Evolutionary conservation across 2,797 vertebrate genomes (phyloP).

Genomic region (Sebastes itinus): DNA sequence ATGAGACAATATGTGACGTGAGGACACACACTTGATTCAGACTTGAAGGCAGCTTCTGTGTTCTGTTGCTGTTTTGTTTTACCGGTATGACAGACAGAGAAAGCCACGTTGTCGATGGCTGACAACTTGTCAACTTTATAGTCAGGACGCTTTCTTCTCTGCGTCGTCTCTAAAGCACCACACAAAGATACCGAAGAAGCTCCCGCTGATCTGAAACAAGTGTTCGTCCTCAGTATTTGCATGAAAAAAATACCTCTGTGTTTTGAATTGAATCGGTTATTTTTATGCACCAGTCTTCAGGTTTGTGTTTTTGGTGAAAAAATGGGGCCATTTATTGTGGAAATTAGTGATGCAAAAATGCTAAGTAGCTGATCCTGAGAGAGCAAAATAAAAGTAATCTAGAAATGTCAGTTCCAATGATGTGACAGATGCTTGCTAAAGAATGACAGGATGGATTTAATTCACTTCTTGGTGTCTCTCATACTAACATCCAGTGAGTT

Average conservation of each 20-base stretch:
- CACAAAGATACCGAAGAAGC: constrained; percentile 14
- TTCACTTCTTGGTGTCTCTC: not conserved
- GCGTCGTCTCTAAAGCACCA: constrained; percentile 13
- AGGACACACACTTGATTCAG: not conserved
- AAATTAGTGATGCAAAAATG: constrained; percentile 14
- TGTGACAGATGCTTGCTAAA: constrained; percentile 4
- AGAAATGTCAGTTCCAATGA: not conserved
- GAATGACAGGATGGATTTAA: not conserved
- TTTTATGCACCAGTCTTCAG: constrained; percentile 1
- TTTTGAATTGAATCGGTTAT: constrained; percentile 13
- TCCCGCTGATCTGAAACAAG: constrained; percentile 27
- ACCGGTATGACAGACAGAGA: constrained; percentile 28
- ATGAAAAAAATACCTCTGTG: constrained; percentile 28
- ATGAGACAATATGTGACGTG: not conserved
- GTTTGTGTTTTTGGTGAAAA: not conserved
- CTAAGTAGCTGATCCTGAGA: not conserved
- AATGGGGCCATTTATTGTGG: not conserved
- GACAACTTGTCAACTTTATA: constrained; percentile 50
- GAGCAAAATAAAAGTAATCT: not conserved
- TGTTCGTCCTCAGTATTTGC: not conserved
- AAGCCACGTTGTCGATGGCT: constrained; percentile 15
- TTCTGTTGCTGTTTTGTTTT: constrained; percentile 23
- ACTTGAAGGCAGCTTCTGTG: constrained; percentile 1
- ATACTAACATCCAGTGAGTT: too few species aligned
- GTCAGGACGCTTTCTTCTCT: constrained; percentile 24